Evolutionary conservation across 37 sponge, comb jelly and placozoan species (phyloP).

Genomic region (Crambe crambe): DNA sequence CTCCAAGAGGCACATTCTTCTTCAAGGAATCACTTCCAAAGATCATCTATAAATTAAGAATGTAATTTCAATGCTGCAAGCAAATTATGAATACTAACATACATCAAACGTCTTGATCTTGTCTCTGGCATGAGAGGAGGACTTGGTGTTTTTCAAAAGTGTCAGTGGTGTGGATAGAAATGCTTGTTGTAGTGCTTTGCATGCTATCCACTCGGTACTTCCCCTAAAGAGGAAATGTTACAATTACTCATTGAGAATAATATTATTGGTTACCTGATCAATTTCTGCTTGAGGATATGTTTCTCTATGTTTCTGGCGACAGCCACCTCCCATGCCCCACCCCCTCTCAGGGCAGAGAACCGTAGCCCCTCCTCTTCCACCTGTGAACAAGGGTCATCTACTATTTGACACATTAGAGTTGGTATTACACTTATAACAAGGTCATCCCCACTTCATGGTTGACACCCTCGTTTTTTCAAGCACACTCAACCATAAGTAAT

Average conservation of each 20-base stretch:
- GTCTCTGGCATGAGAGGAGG: not conserved
- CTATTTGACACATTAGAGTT: no score
- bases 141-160: not conserved
- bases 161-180: not conserved
- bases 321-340: conserved; percentile 57
- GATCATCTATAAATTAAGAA: not conserved
- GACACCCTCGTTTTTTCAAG: no score
- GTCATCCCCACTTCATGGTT: no score
- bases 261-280: conserved; percentile 15
- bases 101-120: not conserved
- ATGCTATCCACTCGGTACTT: not conserved
- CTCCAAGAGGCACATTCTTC: not conserved
- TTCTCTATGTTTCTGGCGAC: conserved; percentile 14
- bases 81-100: not conserved
- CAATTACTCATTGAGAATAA: no score
- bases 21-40: not conserved
- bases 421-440: no score
- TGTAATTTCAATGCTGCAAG: not conserved
- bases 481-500: no score
- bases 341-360: conserved; percentile 4
- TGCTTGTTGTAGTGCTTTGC: conserved; percentile 3
- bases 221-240: conserved; percentile 3
- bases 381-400: no score
- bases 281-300: not conserved
- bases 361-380: not conserved